Evolutionary conservation across 30 jellyfish, hydroid and myxozoan species (phyloP), one percentile per base, ranked within the genome.

Genomic region (Sanderia malayensis): DNA sequence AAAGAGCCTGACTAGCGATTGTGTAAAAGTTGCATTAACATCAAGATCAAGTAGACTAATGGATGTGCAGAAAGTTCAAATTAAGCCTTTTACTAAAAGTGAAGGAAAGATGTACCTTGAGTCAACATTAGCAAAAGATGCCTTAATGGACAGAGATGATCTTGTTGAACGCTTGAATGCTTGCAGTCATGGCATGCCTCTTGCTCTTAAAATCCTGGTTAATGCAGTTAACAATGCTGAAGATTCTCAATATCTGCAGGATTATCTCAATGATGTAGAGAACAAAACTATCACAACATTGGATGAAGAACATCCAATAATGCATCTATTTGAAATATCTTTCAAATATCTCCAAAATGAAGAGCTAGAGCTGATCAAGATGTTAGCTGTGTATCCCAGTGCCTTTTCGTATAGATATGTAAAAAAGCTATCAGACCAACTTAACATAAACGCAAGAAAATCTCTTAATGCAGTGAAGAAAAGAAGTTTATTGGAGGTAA

Each of bases 301-400:
- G 15, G 33, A 58, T 15, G 70, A 58, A 21, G 70, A 58, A 21
- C 70, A 58, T 20, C 70, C 70, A 28, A 58, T 58, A 21, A 58
- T 33, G 33, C 70, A 58, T 31, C 24, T 58, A 33, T 58, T 58
- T 17, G 70, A 58, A 21, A 31, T 31, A 21, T 58, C 70, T 18
- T 58, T 58, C 15, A 13, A 37, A 57, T 32, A 45, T 44, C 46
- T 72, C 19, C 29, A n/a, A 4, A 49, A 9, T 20, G 59, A 27
- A 11, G 74, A 72, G 32, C 33, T 24, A 41, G 61, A 19, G 22
- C 46, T 72, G 44, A 9, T 72, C 21, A 19, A 28, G 57, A 3
- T 72, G 53, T 41, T 72, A 25, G 84, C 84, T 44, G 84, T 72
- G 23, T 72, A 52, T 57, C 84, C 84, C 3, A 30, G 74, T 32